Conservation (phyloP, 2,888 invertebrate genomes). For the Tryphoninae sp. region DNA sequence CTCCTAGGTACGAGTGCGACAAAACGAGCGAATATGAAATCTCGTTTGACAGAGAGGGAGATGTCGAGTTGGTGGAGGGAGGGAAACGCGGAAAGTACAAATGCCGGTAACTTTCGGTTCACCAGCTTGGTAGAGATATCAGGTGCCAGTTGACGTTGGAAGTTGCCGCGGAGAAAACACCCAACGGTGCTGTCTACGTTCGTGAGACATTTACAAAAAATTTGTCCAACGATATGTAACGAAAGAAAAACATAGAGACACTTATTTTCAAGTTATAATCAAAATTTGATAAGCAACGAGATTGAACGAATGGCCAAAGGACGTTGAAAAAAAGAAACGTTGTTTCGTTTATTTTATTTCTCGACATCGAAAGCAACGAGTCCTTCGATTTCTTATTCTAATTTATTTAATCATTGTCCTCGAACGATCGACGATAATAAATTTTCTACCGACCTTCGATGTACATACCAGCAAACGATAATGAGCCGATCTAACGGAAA, state of each 20-base stretch:
- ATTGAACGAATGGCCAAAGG: neutral
- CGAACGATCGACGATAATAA: neutral
- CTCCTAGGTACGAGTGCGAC: neutral
- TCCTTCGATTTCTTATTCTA: neutral
- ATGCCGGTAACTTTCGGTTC: conserved; percentile 68
- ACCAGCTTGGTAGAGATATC: conserved; percentile 49
- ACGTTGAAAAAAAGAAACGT: neutral
- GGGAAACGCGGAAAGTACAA: conserved; percentile 68
- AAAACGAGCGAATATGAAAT: neutral
- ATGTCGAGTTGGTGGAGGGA: conserved; percentile 64
- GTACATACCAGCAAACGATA: neutral
- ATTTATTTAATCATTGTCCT: neutral
- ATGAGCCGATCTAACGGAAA: conserved; percentile 22
- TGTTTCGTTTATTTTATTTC: neutral
- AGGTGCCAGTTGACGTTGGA: conserved; percentile 51
- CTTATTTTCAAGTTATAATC: neutral
- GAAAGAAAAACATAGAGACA: neutral
- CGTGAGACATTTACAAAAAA: neutral
- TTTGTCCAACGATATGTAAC: neutral
- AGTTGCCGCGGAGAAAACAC: conserved; percentile 26
- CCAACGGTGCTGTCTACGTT: conserved; percentile 15
- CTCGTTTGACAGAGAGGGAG: conserved; percentile 6
- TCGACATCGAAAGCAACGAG: neutral
- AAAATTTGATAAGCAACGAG: neutral
- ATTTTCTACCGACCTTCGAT: neutral